Evolutionary conservation across 2,888 invertebrate genomes (phyloP).

Genomic region (Clivina fossor): DNA sequence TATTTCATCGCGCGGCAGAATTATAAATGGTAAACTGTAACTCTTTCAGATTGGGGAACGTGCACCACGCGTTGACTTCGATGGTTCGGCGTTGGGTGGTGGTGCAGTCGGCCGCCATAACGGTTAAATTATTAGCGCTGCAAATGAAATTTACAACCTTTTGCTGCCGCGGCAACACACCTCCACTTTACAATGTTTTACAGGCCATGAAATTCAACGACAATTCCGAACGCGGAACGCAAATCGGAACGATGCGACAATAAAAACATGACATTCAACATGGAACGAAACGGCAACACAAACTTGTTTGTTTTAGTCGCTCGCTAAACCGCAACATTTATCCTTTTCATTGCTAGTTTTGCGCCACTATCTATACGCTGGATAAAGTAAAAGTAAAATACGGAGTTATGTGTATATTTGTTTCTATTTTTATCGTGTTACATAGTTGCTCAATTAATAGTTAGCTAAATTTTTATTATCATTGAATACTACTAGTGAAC

Average conservation of each 20-base stretch:
- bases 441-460: too few species aligned
- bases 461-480: too few species aligned
- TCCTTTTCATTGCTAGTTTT: too few species aligned
- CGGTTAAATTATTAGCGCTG: constrained; percentile 26
- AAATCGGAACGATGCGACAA: constrained; percentile 7
- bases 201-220: constrained; percentile 18
- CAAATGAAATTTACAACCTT: constrained; percentile 29
- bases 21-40: constrained; percentile 29
- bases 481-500: too few species aligned
- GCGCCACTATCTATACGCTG: too few species aligned
- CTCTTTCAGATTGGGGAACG: constrained; percentile 18
- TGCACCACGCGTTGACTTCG: too few species aligned
- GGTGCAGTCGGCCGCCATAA: constrained; percentile 16
- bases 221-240: constrained; percentile 2
- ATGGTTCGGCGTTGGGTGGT: constrained; percentile 1
- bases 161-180: constrained; percentile 7
- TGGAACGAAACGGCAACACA: too few species aligned
- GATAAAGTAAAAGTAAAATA: too few species aligned
- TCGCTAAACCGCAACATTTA: too few species aligned
- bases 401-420: too few species aligned
- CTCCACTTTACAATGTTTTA: constrained; percentile 21
- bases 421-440: too few species aligned
- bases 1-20: constrained; percentile 11
- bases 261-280: constrained; percentile 15
- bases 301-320: too few species aligned